These are phyloP conservation scores for Thumatha senex DNA, from an alignment of 2,888 invertebrate genomes.

Conservation along the genomic window DNA sequence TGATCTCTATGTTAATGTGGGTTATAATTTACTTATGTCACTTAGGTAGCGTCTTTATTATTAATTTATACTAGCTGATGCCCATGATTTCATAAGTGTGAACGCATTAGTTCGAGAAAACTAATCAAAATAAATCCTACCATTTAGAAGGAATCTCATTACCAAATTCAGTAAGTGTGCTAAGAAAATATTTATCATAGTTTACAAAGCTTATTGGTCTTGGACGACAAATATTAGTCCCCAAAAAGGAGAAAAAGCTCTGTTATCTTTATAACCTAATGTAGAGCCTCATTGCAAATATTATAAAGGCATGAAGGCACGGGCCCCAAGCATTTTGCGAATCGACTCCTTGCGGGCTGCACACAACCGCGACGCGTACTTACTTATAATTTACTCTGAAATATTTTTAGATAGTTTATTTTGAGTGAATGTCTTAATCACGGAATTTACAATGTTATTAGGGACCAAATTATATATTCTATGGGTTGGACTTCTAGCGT, in stretches of 20 bases:
- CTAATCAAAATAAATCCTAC: no score
- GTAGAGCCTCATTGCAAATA: conserved; percentile 73
- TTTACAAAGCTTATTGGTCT: conserved; percentile 57
- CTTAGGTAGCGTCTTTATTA: no score
- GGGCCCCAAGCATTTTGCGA: conserved; percentile 75
- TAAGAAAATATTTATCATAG: conserved; percentile 61
- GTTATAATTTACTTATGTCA: no score
- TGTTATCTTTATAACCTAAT: conserved; percentile 76
- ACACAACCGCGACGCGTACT: conserved; percentile 66
- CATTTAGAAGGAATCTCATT: conserved; percentile 47
- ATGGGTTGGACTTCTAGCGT: conserved; percentile 54
- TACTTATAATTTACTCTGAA: conserved; percentile 18
- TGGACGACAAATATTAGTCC: conserved; percentile 59
- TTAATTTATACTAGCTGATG: no score
- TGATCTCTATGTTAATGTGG: no score
- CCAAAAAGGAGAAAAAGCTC: conserved; percentile 77
- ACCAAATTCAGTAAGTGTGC: conserved; percentile 48
- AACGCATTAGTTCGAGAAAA: no score
- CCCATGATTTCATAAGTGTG: no score
- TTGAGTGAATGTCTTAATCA: conserved; percentile 51
- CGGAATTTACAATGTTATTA: conserved; percentile 49
- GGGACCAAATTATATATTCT: conserved; percentile 56
- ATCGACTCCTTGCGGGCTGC: conserved; percentile 73
- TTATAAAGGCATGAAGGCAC: conserved; percentile 74
- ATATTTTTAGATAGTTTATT: conserved; percentile 26